phyloP scores from a whole-genome alignment of 2,797 vertebrate genomes.

The Pangasius krempfi region DNA sequence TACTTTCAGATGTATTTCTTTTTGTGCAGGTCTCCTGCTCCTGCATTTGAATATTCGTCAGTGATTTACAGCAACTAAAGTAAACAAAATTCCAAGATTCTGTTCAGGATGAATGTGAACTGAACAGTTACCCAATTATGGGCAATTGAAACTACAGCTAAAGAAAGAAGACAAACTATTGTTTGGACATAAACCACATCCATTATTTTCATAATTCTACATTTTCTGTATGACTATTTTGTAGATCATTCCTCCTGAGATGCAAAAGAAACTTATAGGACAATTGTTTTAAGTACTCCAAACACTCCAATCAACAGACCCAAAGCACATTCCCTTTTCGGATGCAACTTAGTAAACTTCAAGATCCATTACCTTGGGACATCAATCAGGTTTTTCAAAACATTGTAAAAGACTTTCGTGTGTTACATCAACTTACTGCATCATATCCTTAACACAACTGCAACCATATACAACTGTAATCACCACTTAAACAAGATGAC shows the following conservation, averaged over 20 bases:
- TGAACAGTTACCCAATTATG: not conserved
- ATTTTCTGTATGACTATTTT: not conserved
- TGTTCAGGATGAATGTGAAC: not conserved
- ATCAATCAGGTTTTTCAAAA: not conserved
- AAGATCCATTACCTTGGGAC: not conserved
- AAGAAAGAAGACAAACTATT: not conserved
- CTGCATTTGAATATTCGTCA: not conserved
- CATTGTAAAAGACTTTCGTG: not conserved
- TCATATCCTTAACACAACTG: not conserved
- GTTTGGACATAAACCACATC: not conserved
- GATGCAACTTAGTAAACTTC: not conserved
- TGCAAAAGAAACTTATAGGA: too few relatives aligned
- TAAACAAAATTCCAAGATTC: not conserved
- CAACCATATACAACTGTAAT: not conserved
- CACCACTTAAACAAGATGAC: not conserved
- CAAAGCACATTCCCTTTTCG: not conserved
- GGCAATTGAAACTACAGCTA: not conserved
- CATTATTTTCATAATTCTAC: not conserved
- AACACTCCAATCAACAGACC: too few relatives aligned
- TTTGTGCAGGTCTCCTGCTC: not conserved
- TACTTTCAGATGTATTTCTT: not conserved
- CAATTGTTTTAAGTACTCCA: too few relatives aligned
- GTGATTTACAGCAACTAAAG: conserved; percentile 23
- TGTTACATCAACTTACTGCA: not conserved
- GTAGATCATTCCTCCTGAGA: too few relatives aligned